These are phyloP conservation scores for Dicrurus megarhynchus DNA, from an alignment of 2,113 vertebrate genomes.

Conservation along the genomic window DNA sequence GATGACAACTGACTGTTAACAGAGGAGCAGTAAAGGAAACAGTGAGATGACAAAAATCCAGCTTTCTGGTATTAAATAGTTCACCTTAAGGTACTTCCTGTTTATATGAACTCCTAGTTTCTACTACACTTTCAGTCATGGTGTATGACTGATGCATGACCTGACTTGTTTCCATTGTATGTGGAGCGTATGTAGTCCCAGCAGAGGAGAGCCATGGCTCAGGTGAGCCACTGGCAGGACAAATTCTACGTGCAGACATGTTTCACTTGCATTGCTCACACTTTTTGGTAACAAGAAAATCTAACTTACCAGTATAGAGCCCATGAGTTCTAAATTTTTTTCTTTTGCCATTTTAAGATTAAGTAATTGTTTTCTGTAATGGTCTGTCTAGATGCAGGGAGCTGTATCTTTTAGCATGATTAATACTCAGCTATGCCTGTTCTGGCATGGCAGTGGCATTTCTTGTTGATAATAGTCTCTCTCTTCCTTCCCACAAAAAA, in stretches of 20 bases:
- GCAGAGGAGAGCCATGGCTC: not conserved
- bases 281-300: not conserved
- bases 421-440: not conserved
- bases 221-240: not conserved
- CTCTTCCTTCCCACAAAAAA: not conserved
- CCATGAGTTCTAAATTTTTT: not conserved
- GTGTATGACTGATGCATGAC: not conserved
- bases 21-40: not conserved
- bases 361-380: not conserved
- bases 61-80: not conserved
- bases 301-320: not conserved
- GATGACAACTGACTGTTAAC: not conserved
- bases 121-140: not conserved
- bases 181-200: not conserved
- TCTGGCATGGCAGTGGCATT: not conserved
- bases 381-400: not conserved
- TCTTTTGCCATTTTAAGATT: not conserved
- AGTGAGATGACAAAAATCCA: not conserved
- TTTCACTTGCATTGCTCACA: not conserved
- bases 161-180: not conserved
- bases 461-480: not conserved
- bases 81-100: not conserved
- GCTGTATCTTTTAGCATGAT: not conserved
- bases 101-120: not conserved
- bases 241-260: not conserved